Evolutionary conservation across 1,140 invertebrate genomes (phyloP).

Genomic region (Doryteuthis pealeii): DNA sequence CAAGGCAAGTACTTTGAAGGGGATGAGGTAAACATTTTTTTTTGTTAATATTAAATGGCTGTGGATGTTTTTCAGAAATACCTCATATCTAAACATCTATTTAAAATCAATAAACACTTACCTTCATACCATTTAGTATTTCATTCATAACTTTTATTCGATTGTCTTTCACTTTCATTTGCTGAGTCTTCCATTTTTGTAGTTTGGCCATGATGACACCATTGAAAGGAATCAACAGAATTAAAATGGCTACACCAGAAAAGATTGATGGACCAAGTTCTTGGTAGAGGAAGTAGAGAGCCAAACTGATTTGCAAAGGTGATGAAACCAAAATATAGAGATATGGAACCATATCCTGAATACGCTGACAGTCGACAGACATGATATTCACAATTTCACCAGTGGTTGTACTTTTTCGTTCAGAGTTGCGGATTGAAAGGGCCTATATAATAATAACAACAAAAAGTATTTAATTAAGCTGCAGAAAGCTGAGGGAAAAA

Average conservation of each 20-base stretch:
- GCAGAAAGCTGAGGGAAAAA: not conserved
- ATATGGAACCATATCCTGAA: slow-evolving; percentile 65
- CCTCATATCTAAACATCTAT: no score
- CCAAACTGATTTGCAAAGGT: slow-evolving; percentile 79
- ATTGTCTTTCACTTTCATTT: slow-evolving; percentile 64
- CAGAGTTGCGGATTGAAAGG: slow-evolving; percentile 43
- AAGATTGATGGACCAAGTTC: slow-evolving; percentile 61
- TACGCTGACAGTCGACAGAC: slow-evolving; percentile 60
- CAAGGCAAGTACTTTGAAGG: no score
- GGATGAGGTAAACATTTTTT: no score
- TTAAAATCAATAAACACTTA: slow-evolving; percentile 55
- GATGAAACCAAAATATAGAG: slow-evolving; percentile 96
- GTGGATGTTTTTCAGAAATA: no score
- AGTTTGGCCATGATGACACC: slow-evolving; percentile 79
- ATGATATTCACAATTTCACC: slow-evolving; percentile 67
- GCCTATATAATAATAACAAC: slow-evolving; percentile 28
- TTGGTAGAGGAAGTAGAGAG: slow-evolving; percentile 84
- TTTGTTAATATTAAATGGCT: no score
- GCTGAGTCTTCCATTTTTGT: slow-evolving; percentile 60
- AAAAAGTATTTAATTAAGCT: not conserved
- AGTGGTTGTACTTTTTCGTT: slow-evolving; percentile 57
- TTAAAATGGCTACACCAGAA: slow-evolving; percentile 49
- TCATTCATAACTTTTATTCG: slow-evolving; percentile 61
- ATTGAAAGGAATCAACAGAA: slow-evolving; percentile 68
- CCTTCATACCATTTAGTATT: slow-evolving; percentile 62